Conservation (phyloP, 2,113 vertebrate species). For the Cryptoleucopteryx plumbea region DNA sequence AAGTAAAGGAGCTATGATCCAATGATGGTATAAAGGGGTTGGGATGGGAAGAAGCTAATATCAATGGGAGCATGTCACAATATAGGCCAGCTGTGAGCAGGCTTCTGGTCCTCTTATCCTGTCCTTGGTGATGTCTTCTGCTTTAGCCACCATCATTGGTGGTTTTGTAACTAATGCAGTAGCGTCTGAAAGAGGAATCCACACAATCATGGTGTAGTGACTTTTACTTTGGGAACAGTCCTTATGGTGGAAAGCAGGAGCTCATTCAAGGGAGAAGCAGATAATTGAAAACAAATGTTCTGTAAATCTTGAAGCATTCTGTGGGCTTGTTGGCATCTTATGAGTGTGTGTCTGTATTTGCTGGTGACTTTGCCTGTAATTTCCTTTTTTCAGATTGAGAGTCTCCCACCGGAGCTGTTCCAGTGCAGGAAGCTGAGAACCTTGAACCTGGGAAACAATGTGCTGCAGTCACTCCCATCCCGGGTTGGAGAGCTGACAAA, state of each 20-base stretch:
- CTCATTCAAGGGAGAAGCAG: neutral
- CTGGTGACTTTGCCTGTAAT: neutral
- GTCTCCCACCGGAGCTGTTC: constrained; percentile 91
- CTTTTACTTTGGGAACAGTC: neutral
- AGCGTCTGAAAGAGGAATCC: neutral
- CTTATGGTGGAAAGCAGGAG: neutral
- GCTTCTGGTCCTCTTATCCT: neutral
- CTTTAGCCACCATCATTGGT: neutral
- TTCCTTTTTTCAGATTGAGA: constrained; percentile 81
- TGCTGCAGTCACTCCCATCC: constrained; percentile 86
- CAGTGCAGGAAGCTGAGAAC: constrained; percentile 95
- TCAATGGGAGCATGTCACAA: neutral
- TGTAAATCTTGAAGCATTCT: neutral
- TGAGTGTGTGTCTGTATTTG: accelerated
- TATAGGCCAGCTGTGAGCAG: neutral
- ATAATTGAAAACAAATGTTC: neutral
- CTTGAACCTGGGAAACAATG: constrained; percentile 93
- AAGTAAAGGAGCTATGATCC: neutral
- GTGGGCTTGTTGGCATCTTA: neutral
- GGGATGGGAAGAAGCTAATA: neutral
- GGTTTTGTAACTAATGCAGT: neutral
- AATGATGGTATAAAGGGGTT: neutral
- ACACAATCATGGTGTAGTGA: neutral
- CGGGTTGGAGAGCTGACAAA: constrained; percentile 90
- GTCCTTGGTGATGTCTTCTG: neutral